phyloP scores from a whole-genome alignment of 92 coral and sea anemone species.

The Nematostella vectensis region DNA sequence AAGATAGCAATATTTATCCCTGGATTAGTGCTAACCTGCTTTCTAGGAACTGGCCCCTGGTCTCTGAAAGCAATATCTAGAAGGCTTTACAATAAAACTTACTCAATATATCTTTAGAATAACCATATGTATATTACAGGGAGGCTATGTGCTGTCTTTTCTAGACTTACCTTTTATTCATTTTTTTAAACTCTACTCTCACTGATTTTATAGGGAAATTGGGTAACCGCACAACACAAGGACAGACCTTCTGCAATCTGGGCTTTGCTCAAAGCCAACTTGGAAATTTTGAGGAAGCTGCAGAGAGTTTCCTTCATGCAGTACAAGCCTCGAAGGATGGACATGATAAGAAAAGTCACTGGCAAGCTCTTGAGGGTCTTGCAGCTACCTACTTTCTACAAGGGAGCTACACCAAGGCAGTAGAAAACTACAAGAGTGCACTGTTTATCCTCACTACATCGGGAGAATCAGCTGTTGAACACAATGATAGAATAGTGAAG shows the following conservation, averaged over 20 bases:
- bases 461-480: slow-evolving; percentile 32
- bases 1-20: no score
- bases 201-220: slow-evolving; percentile 52
- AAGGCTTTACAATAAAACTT: no score
- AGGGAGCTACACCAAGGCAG: slow-evolving; percentile 70
- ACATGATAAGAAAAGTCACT: slow-evolving; percentile 58
- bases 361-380: slow-evolving; percentile 95
- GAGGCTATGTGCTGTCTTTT: no score
- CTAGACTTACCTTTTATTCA: no score
- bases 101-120: no score
- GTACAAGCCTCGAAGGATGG: slow-evolving; percentile 82
- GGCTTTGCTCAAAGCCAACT: slow-evolving; percentile 96
- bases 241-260: slow-evolving; percentile 91
- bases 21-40: no score
- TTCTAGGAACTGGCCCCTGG: no score
- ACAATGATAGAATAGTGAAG: slow-evolving; percentile 79
- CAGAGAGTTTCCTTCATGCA: slow-evolving; percentile 75
- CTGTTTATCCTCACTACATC: slow-evolving; percentile 57
- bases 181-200: no score
- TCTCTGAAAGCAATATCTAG: no score
- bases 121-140: no score
- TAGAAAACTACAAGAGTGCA: slow-evolving; percentile 69
- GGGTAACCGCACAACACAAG: slow-evolving; percentile 79
- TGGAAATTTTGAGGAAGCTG: slow-evolving; percentile 62
- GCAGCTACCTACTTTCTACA: slow-evolving; percentile 83